Evolutionary conservation across 2,797 vertebrate genomes (phyloP).

Genomic region (Cheracebus regulus): DNA sequence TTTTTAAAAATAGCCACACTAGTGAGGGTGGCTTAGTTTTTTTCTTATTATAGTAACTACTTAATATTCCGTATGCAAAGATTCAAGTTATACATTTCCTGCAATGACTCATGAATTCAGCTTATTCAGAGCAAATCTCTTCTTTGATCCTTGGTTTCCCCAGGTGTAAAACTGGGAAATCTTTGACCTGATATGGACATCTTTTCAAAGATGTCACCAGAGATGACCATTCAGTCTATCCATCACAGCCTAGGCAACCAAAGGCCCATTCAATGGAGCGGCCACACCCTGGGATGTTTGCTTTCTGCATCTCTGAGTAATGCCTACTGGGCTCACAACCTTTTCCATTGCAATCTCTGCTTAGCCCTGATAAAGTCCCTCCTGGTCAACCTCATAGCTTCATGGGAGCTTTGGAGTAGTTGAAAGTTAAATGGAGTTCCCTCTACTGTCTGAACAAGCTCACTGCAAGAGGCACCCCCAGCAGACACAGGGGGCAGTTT

Average conservation of each 20-base stretch:
- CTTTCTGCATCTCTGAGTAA: background rate
- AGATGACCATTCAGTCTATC: background rate
- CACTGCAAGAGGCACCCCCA: background rate
- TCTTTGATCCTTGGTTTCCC: background rate
- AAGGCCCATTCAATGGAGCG: rapidly evolving
- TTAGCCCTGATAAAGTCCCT: background rate
- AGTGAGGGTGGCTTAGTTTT: background rate
- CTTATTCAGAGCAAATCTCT: background rate
- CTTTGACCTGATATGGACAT: background rate
- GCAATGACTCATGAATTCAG: background rate
- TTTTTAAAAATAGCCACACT: too few species aligned
- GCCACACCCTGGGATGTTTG: background rate
- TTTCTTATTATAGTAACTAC: background rate
- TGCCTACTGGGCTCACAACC: background rate
- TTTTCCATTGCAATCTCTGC: background rate
- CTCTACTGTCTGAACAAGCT: slow-evolving; percentile 55
- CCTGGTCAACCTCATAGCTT: background rate
- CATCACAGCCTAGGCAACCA: background rate
- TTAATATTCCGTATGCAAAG: slow-evolving; percentile 5
- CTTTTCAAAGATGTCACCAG: background rate
- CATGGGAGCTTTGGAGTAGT: too few species aligned
- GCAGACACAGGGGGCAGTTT: background rate
- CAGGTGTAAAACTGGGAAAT: background rate
- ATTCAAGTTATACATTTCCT: slow-evolving; percentile 10
- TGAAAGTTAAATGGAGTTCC: slow-evolving; percentile 52